Conservation (phyloP, 2,113 vertebrate genomes). For the Chlorodrepanis virens region DNA sequence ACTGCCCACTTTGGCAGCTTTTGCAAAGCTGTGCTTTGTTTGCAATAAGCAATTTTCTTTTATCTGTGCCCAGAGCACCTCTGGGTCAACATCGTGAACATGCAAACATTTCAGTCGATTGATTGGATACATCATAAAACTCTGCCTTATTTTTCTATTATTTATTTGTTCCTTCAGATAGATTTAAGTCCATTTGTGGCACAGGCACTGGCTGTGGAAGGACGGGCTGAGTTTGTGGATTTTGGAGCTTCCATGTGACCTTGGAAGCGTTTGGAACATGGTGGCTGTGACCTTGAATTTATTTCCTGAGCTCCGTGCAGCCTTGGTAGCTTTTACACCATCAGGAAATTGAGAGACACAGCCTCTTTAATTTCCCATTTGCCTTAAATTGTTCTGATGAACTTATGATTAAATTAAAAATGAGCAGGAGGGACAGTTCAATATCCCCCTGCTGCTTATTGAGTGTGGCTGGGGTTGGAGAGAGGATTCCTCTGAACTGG, state of each 20-base stretch:
- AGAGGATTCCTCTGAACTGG: not conserved
- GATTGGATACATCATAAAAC: not conserved
- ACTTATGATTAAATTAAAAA: constrained; percentile 10
- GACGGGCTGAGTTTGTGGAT: not conserved
- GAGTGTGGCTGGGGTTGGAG: not conserved
- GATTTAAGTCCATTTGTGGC: not conserved
- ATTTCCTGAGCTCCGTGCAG: not conserved
- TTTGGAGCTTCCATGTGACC: not conserved
- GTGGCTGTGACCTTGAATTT: not conserved
- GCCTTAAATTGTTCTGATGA: constrained; percentile 15
- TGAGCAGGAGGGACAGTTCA: not conserved
- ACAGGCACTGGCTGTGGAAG: not conserved
- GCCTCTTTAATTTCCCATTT: constrained; percentile 13
- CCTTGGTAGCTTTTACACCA: not conserved
- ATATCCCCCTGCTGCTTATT: not conserved
- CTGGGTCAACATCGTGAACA: constrained; percentile 17
- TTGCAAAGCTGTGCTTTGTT: constrained; percentile 18
- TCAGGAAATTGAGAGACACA: not conserved
- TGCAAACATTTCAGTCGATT: constrained; percentile 28
- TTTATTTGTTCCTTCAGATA: not conserved
- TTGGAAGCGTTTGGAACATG: not conserved
- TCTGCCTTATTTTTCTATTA: not conserved
- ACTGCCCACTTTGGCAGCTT: constrained; percentile 5
- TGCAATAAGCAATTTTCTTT: constrained; percentile 38
- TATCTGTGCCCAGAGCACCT: constrained; percentile 3